Base-by-base conservation (phyloP, 2,113 vertebrate genomes). In the Oncorhynchus tshawytscha region DNA sequence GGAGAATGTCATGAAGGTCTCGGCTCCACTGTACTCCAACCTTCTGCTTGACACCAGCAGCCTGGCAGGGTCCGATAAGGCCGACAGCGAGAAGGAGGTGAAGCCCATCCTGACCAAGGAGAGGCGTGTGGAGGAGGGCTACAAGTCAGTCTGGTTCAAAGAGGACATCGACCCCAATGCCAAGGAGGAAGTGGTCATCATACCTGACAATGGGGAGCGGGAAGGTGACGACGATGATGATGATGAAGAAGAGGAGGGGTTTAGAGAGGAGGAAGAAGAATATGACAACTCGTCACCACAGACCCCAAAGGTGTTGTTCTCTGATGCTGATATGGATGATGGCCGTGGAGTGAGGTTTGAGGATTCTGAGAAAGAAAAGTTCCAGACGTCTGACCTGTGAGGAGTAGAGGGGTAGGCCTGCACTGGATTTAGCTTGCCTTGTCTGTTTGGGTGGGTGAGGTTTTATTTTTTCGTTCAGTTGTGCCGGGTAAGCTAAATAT, bases 71-170 rank as follows among this genome's bases (percentile, higher is more conserved):
- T 83, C 82, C 1, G 85, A 87, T 4, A 81, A 67, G 11, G 11
- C 34, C 0, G 91, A 92, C 48, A 78, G 34, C 2, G 92, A 93
- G n/a, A 93, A 91, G 49, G 94, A 93, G 59, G 92, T 95, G 29
- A 95, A 91, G 72, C 94, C 95, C 60, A 96, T 96, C 72, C 90
- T 95, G 65, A 95, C 94, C 65, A 95, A 94, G 75, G 94, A 94
- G 72, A 85, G 90, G 8, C 89, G 86, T 2, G n/a, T 59, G 31
- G 94, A 94, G 11, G 92, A 92, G 0, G 94, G 94, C 3, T 95
- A 95, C 88, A 95, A 95, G 78, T 84, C 94, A 0, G 94, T 95
- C 5, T 95, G 95, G 95, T 95, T 95, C 77, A 94, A 92, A 60
- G 82, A 93, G 64, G 93, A 95, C 74, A 94, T 95, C 2, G 89